These are phyloP conservation scores for Platysteira castanea DNA, from an alignment of 2,113 vertebrate species.

Conservation along the genomic window DNA sequence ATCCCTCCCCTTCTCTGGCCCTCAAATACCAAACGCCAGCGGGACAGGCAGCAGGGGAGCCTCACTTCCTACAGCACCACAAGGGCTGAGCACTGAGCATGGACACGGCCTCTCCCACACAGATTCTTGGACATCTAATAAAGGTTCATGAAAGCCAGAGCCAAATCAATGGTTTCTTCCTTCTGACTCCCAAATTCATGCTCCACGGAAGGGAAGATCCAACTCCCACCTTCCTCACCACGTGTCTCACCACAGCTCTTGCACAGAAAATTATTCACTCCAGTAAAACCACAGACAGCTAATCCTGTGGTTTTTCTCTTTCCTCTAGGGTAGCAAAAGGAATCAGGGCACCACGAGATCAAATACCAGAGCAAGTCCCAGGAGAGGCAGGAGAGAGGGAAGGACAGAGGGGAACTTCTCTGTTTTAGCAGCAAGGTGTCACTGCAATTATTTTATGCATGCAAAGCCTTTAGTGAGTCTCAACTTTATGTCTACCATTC, in stretches of 20 bases:
- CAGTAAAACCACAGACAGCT: background rate
- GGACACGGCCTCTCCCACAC: rapidly evolving
- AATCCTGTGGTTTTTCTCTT: background rate
- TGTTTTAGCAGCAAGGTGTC: background rate
- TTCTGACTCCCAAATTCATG: background rate
- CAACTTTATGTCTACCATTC: background rate
- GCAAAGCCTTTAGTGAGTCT: background rate
- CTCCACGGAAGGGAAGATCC: background rate
- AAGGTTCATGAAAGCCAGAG: background rate
- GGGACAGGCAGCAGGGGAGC: background rate
- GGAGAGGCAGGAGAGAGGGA: background rate
- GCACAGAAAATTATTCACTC: background rate
- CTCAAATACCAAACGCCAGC: background rate
- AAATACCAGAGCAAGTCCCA: background rate
- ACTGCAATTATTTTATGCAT: background rate
- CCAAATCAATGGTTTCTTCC: background rate
- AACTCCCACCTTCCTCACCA: background rate
- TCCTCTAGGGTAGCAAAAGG: background rate
- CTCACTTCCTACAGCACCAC: background rate
- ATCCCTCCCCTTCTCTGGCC: background rate
- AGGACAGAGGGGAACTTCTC: background rate
- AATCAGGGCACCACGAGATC: background rate
- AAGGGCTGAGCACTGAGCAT: background rate
- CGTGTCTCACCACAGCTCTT: background rate
- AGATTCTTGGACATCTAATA: background rate